Evolutionary conservation across 2,888 invertebrate species (phyloP), one percentile per base, ranked within the genome.

Genomic region (Philaethria dido): DNA sequence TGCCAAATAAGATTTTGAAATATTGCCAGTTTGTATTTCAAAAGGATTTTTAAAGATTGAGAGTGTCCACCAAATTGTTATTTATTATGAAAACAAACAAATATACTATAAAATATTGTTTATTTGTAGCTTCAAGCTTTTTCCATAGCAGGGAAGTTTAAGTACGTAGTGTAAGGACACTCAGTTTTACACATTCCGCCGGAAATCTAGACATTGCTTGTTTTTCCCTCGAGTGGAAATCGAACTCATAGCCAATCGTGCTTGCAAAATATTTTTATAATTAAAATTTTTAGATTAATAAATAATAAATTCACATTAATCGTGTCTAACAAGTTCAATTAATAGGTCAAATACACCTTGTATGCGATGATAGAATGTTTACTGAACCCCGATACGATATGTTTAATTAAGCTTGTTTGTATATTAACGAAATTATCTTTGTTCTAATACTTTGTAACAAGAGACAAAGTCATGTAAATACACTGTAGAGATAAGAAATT

Each of bases 301-400:
- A 72, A 59, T 61, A 63, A 62, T 42, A 52, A 50, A 62, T 16
- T 50, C 45, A 14, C 48, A 33, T 55, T 68, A 47, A 54, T 48
- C 62, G 39, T 57, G 54, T 48, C 59, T 47, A 68, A 65, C 62
- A 52, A 54, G 62, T 59, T 39, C 64, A 70, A 68, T 72, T 66
- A 66, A 45, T 72, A 64, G 69, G 57, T 54, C 61, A 62, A 66
- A 68, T 68, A 33, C 45, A 60, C 52, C 63, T 66, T 62, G 64
- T 42, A 45, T 29, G 42, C 45, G 50, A 11, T 45, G 47, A 47
- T 57, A 42, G 33, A 60, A 54, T 33, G 44, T 69, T 72, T 64
- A 44, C 48, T 36, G 55, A 60, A 48, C 47, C 33, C 45, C 36
- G 20, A 64, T 59, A 64, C 22, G 16, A 48, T 63, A 47, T 45